Evolutionary conservation across 1,140 invertebrate species (phyloP).

Genomic region (Drosophila nigrodunni): DNA sequence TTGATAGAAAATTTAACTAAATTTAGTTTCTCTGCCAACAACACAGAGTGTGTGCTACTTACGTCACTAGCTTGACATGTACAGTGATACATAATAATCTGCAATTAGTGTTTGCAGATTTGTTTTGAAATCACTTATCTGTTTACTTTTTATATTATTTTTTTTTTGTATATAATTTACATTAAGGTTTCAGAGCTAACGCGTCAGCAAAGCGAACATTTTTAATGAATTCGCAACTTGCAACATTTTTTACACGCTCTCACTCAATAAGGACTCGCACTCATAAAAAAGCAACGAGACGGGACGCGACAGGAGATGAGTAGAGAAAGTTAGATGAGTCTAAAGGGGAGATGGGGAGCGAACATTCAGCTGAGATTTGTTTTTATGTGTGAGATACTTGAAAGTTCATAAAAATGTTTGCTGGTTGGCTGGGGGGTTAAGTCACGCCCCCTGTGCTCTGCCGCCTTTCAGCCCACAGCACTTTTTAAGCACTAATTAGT

Average conservation of each 20-base stretch:
- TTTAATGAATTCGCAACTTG: slow-evolving; percentile 65
- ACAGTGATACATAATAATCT: background rate
- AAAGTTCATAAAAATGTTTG: slow-evolving; percentile 31
- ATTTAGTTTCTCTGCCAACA: no score
- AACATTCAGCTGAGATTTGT: slow-evolving; percentile 14
- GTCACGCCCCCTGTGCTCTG: background rate
- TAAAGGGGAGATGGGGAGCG: no score
- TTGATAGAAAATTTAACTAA: no score
- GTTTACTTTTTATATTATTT: no score
- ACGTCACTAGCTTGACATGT: no score
- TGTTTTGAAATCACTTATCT: background rate
- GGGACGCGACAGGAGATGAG: no score
- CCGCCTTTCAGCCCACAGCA: background rate
- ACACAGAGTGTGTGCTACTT: no score
- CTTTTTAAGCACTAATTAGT: slow-evolving; percentile 62
- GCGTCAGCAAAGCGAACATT: slow-evolving; percentile 61
- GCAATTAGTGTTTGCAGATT: background rate
- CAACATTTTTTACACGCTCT: slow-evolving; percentile 28
- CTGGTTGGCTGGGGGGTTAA: slow-evolving; percentile 31
- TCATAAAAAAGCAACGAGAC: slow-evolving; percentile 25
- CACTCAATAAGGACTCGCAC: background rate
- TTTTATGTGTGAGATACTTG: slow-evolving; percentile 37
- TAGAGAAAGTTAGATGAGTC: no score
- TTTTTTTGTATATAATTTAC: slow-evolving; percentile 17
- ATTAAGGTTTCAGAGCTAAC: slow-evolving; percentile 25